Evolutionary conservation across 2,888 invertebrate genomes (phyloP), one percentile per base, ranked within the genome.

Genomic region (Sthenelais limicola): DNA sequence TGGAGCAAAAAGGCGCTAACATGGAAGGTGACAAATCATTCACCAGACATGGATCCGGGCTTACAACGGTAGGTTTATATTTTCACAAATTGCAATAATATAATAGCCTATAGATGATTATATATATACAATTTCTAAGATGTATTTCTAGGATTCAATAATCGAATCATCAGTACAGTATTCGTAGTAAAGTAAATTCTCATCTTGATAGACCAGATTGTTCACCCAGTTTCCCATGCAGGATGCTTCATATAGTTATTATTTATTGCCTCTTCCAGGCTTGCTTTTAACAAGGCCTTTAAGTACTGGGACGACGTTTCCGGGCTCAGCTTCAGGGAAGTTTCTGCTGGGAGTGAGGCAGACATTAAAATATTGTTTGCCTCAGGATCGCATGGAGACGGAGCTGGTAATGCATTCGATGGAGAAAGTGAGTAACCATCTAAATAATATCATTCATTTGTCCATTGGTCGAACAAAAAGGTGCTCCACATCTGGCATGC

Each of bases 291-390:
- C 56, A 51, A 56, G 15, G 70, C 70, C 24, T 56, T 70, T 26
- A 54, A 56, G 38, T 54, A 52, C 38, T 70, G 70, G 70, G 56
- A 43, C 26, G 38, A 54, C 3, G 70, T 70, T 7, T 54, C 70
- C 2, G 28, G 35, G 5, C 52, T 70, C 1, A 24, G 18, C 3
- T 54, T 70, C 43, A 54, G 12, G 9, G 70, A 70, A 28, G 76
- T 76, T 0, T 54, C 73, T 4, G 51, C 76, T 4, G 77, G 78
- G 0, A n/a, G n/a, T n/a, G 71, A 78, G 7, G 82, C 83, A 0
- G 85, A 86, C 71, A 84, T 87, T 28, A 76, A 83, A 12, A 83
- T 87, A 69, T 78, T 75, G 71, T 87, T 82, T 74, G 82, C 72
- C 2, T 69, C 73, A 4, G 58, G 80, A 1, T 75, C 81, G 33